These are phyloP conservation scores for Trematomus loennbergii DNA, from an alignment of 2,113 vertebrate genomes.

Conservation along the genomic window DNA sequence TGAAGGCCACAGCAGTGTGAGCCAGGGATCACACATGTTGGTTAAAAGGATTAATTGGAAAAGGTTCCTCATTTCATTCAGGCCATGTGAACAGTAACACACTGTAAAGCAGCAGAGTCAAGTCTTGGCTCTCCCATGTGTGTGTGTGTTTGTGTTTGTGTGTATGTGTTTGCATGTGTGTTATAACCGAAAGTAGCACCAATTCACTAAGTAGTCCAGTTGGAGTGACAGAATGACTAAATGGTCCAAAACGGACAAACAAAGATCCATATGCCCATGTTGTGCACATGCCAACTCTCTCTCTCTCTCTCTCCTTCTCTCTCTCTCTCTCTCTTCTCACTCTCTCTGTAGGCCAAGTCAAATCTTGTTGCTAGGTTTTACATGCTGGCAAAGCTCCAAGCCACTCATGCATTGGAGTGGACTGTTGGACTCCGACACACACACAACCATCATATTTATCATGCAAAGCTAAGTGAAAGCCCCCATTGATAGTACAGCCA, in stretches of 20 bases:
- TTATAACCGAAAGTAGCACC: conserved; percentile 73
- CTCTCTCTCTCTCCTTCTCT: conserved; percentile 45
- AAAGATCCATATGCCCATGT: conserved; percentile 82
- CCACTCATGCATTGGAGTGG: conserved; percentile 80
- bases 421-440: conserved; percentile 71
- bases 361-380: conserved; percentile 84
- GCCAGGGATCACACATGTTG: conserved; percentile 79
- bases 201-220: conserved; percentile 82
- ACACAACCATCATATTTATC: conserved; percentile 76
- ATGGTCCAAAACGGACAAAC: conserved; percentile 81
- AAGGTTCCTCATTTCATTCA: conserved; percentile 75
- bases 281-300: conserved; percentile 72
- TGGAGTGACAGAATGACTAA: conserved; percentile 82
- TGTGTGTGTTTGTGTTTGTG: conserved; percentile 12
- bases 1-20: conserved; percentile 41
- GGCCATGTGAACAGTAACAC: conserved; percentile 76
- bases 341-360: conserved; percentile 68
- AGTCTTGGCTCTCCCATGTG: conserved; percentile 54
- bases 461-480: conserved; percentile 73
- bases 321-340: conserved; percentile 43
- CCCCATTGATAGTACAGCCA: conserved; percentile 63
- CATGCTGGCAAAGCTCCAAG: conserved; percentile 77
- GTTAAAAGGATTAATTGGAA: conserved; percentile 82
- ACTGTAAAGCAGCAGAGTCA: conserved; percentile 72
- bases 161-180: conserved; percentile 32